These are phyloP conservation scores for Gymnoscopelus braueri DNA, from an alignment of 2,797 vertebrate genomes.

Conservation along the genomic window DNA sequence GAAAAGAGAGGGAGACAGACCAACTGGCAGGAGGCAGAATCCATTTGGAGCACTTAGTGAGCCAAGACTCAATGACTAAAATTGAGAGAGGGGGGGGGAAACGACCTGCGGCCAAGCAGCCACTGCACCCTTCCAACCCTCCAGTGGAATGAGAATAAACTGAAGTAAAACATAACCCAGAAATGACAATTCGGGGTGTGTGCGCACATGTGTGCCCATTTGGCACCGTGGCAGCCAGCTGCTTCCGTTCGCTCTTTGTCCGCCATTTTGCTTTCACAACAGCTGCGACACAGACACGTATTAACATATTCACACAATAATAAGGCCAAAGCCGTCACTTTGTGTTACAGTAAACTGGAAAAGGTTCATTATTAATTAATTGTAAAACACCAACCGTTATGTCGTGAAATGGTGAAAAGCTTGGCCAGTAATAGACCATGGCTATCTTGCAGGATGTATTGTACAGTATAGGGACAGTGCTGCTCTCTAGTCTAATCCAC, in stretches of 20 bases:
- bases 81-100: slow-evolving; percentile 52
- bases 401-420: no score
- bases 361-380: not conserved
- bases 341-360: not conserved
- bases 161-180: slow-evolving; percentile 46
- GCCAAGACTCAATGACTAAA: slow-evolving; percentile 61
- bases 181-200: slow-evolving; percentile 45
- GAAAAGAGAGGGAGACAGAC: slow-evolving; percentile 7
- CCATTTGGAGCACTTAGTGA: slow-evolving; percentile 76
- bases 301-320: slow-evolving; percentile 11
- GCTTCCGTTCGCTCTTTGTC: slow-evolving; percentile 23
- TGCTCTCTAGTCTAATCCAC: slow-evolving; percentile 27
- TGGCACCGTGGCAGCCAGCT: slow-evolving; percentile 38
- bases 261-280: slow-evolving; percentile 29
- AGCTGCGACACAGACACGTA: slow-evolving; percentile 26
- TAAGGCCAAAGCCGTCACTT: not conserved
- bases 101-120: slow-evolving; percentile 61
- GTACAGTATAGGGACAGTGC: slow-evolving; percentile 35
- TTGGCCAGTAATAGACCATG: no score
- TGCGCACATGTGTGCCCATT: slow-evolving; percentile 16
- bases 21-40: slow-evolving; percentile 61
- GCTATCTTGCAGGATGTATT: slow-evolving; percentile 41
- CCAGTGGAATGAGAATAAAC: slow-evolving; percentile 46
- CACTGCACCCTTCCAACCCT: slow-evolving; percentile 22
- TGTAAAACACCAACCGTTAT: no score